A percentile compares a stretch with the other conserved stretches of the same genome.
These are phyloP conservation scores for Villa cingulata DNA, from an alignment of 2,888 invertebrate genomes.

Conservation along the genomic window DNA sequence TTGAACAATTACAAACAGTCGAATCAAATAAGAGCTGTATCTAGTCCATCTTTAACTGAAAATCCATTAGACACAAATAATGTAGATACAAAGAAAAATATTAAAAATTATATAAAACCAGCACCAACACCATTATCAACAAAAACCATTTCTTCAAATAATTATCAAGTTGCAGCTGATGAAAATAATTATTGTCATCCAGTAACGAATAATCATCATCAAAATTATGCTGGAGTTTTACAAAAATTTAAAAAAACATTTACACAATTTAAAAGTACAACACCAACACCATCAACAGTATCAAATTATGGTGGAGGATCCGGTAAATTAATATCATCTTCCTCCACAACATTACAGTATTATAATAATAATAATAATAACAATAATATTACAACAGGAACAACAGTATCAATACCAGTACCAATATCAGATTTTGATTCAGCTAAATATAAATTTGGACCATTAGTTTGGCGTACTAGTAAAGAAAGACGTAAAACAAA, in stretches of 20 bases:
- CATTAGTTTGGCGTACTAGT: slow-evolving; percentile 54
- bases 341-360: not conserved
- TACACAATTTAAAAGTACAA: slow-evolving; percentile 35
- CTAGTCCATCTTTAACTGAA: slow-evolving; percentile 33
- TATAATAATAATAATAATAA: slow-evolving; percentile 7
- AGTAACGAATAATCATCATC: slow-evolving; percentile 7
- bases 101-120: not conserved
- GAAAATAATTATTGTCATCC: no score
- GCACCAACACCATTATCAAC: not conserved
- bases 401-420: not conserved
- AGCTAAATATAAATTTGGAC: slow-evolving; percentile 47
- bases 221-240: slow-evolving; percentile 43
- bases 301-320: not conserved
- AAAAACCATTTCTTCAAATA: slow-evolving; percentile 2
- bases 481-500: slow-evolving; percentile 57
- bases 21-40: slow-evolving; percentile 33
- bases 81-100: no score
- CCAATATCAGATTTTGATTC: slow-evolving; percentile 10
- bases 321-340: slow-evolving; percentile 2
- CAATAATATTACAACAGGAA: slow-evolving; percentile 1
- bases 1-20: slow-evolving; percentile 19
- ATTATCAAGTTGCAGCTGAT: no score
- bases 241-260: slow-evolving; percentile 60
- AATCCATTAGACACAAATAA: slow-evolving; percentile 15
- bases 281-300: not conserved